phyloP scores from a whole-genome alignment of 2,113 vertebrate genomes.

The Rhea americana region DNA sequence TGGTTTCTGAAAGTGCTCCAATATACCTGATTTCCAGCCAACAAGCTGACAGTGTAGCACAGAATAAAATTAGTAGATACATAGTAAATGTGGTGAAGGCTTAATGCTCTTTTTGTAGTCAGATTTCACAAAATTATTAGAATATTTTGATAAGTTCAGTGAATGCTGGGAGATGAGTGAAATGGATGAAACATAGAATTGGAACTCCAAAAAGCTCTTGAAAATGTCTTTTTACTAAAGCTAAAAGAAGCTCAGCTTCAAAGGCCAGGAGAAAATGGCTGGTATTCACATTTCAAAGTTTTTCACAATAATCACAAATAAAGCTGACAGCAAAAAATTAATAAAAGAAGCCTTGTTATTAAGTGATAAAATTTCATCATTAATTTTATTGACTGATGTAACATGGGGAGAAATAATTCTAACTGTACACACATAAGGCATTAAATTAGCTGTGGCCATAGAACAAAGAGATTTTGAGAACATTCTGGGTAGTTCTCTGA shows the following conservation, averaged over 20 bases:
- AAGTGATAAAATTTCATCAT: background rate
- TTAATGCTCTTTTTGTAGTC: background rate
- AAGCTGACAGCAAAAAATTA: background rate
- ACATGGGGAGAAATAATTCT: background rate
- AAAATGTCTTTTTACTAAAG: background rate
- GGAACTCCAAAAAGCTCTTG: background rate
- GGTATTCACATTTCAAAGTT: background rate
- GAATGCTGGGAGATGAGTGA: background rate
- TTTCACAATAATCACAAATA: background rate
- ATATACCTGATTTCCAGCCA: background rate
- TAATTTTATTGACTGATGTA: background rate
- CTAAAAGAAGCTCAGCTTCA: background rate
- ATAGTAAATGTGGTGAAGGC: background rate
- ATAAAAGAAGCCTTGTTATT: background rate
- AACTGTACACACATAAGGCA: background rate
- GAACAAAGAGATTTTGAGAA: background rate
- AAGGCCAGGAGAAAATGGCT: background rate
- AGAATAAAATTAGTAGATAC: background rate
- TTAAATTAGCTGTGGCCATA: background rate
- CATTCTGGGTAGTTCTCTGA: background rate
- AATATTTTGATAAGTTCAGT: background rate
- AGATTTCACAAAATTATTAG: background rate
- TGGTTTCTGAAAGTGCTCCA: background rate
- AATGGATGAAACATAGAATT: background rate
- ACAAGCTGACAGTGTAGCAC: background rate